Evolutionary conservation across 1,140 invertebrate genomes (phyloP), one percentile per base, ranked within the genome.

Genomic region (Nymphalis io): DNA sequence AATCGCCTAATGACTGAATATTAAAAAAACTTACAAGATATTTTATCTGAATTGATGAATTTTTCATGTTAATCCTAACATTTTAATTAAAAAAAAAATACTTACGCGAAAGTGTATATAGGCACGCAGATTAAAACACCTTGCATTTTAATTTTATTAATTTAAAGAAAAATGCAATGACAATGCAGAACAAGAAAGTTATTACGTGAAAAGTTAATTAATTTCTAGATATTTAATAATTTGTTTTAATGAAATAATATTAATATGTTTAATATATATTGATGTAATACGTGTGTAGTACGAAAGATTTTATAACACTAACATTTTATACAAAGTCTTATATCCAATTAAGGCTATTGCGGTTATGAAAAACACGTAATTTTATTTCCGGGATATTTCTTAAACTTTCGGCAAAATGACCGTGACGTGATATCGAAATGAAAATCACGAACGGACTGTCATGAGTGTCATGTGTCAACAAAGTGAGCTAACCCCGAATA

Each of bases 41-140:
- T 33, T 33, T 33, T 0, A 33, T 0, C 10, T 2, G 10, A 3
- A 8, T 33, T 8, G 5, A 33, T 33, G 27, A 1, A 8, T 33
- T 33, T 33, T 33, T 33, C 13, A 53, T 51, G 33, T 15, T n/a
- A 44, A 3, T 44, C 13, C 12, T 44, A 44, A 44, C 13, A 11
- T 44, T 13, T n/a, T 44, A 15, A 13, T 44, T 3, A 44, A 44
- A 15, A 38, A 58, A 39, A 12, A 33, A 20, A 18, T 20, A 86
- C 83, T 84, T 79, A 85, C 85, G 66, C 76, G 70, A 64, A 27
- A 12, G 65, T 65, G 53, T 84, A 83, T 40, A 87, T 71, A 75
- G 71, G 74, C 74, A 85, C 75, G 69, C 74, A 81, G 66, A 84
- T 72, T 10, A 82, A 55, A 13, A 83, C 60, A 73, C 79, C 79